Base-by-base conservation (phyloP, 2,797 vertebrate species). In the Chiroxiphia lanceolata region DNA sequence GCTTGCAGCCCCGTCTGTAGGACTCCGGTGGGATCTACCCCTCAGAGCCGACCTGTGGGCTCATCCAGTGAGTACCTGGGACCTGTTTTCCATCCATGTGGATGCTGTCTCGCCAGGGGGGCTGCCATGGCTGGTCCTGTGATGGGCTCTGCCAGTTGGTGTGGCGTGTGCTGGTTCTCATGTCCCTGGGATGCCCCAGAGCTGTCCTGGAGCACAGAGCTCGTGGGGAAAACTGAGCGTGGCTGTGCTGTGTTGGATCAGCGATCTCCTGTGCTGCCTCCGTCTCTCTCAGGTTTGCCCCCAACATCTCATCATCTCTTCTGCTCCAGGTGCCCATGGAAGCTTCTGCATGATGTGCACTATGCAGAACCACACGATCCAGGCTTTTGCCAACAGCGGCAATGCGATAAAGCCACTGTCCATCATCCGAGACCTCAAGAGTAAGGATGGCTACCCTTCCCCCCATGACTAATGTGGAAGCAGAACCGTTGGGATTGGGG, bases 331-430 rank as follows among this genome's bases (percentile, higher is more conserved):
- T 98, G 98, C 98, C 96, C 99, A 99, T 50, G 98, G 98, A 20
- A 98, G 98, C 94, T 99, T 99, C 93, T 99, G 99, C 95, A 99
- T 99, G 99, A 98, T 99, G 91, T 99, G 99, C n/a, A 75, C 99
- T 38, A 99, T 99, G 99, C 99, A 99, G 98, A 99, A 99, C 96
- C 99, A 99, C 81, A 98, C 98, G 36, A 98, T 99, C 87, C 99
- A 99, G 97, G 98, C 99, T 94, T 99, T 99, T 44, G 99, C 99
- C 96, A 99, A 99, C 98, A 99, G 98, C 0, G 99, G 99, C 96
- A 99, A 99, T 0, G 98, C 98, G 85, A 99, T 99, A 98, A 99
- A 99, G 96, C 99, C 99, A 0, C 97, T 99, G 83, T 98, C 99
- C 97, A 99, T 99, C 98, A 99, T 99, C 98, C 97, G 99, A 91